Conservation (phyloP, 1,140 invertebrate genomes). For the Drosophila pseudoananassae region DNA sequence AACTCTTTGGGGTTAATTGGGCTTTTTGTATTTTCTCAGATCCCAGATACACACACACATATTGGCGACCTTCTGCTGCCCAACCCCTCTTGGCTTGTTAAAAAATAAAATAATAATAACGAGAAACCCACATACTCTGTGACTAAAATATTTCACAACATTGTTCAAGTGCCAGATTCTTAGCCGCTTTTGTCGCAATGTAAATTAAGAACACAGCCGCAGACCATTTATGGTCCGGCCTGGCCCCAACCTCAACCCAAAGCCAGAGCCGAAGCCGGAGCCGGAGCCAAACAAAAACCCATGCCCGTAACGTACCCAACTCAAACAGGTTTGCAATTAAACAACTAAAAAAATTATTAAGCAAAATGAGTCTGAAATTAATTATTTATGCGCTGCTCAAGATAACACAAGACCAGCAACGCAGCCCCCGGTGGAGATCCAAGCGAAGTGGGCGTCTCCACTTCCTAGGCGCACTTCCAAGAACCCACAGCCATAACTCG, state of each 20-base stretch:
- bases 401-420: constrained; percentile 50
- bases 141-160: constrained; percentile 69
- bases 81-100: constrained; percentile 32
- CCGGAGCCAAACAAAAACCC: constrained; percentile 25
- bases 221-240: constrained; percentile 67
- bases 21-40: constrained; percentile 8
- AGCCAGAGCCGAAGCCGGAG: constrained; percentile 41
- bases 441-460: constrained; percentile 46
- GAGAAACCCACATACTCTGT: constrained; percentile 41
- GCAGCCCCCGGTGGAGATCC: constrained; percentile 36
- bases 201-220: constrained; percentile 61
- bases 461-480: constrained; percentile 28
- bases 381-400: constrained; percentile 74
- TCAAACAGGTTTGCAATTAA: constrained; percentile 77
- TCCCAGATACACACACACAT: neutral
- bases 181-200: constrained; percentile 58
- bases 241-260: constrained; percentile 25
- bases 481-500: constrained; percentile 59
- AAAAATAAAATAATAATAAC: constrained; percentile 13
- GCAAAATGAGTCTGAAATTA: constrained; percentile 68
- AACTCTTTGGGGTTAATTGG: constrained; percentile 12
- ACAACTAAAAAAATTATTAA: constrained; percentile 69
- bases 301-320: constrained; percentile 8
- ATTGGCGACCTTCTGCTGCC: constrained; percentile 38
- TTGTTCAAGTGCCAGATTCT: constrained; percentile 56